Conservation (phyloP, 2,797 vertebrate species). For the Chaunax sp. region DNA sequence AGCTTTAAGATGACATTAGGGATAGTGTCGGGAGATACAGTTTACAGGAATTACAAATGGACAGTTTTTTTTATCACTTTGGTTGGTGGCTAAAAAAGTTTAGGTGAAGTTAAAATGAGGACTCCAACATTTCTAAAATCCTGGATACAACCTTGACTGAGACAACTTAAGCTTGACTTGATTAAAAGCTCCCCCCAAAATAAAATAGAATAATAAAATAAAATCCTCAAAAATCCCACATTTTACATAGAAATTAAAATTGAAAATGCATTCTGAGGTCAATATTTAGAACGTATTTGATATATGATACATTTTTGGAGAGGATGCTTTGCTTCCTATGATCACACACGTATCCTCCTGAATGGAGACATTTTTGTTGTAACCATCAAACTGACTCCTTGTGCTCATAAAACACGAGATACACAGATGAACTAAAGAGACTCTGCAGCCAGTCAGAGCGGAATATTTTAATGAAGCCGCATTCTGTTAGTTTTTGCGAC, state of each 20-base stretch:
- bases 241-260: background rate
- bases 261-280: background rate
- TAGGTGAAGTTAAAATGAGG: background rate
- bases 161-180: background rate
- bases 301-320: background rate
- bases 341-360: constrained; percentile 2
- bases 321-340: constrained; percentile 1
- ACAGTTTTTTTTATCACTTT: background rate
- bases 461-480: background rate
- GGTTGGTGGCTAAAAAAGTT: background rate
- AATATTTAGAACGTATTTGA: background rate
- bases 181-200: no score
- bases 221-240: background rate
- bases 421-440: background rate
- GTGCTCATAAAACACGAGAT: constrained; percentile 33
- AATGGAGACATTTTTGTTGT: constrained; percentile 37
- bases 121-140: background rate
- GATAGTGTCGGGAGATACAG: background rate
- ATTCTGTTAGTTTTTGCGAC: constrained; percentile 14
- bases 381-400: constrained; percentile 53
- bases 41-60: background rate
- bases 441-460: background rate
- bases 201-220: no score
- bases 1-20: background rate
- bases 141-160: no score